These are phyloP conservation scores for Dendropsophus ebraccatus DNA, from an alignment of 2,113 vertebrate species.

Conservation along the genomic window DNA sequence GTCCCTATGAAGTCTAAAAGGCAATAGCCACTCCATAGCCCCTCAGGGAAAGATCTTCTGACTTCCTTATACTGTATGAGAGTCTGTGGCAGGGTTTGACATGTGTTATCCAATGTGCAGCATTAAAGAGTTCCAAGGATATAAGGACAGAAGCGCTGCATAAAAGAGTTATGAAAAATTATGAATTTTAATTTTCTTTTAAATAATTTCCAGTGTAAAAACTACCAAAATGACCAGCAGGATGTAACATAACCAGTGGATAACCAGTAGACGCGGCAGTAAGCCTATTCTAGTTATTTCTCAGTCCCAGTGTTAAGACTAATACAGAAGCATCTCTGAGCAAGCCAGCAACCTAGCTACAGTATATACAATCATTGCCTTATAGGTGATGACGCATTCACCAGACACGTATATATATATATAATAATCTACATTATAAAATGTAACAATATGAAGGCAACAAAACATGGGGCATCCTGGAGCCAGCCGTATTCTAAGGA, in stretches of 20 bases:
- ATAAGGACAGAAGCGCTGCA: too few relatives aligned
- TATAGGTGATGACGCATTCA: neutral
- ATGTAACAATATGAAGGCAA: slow-evolving; percentile 29
- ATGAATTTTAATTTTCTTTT: slow-evolving; percentile 26
- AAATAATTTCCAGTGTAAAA: slow-evolving; percentile 53
- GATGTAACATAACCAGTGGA: slow-evolving; percentile 1
- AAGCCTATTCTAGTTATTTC: neutral
- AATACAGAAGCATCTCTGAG: neutral
- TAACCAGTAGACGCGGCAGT: neutral
- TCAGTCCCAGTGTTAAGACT: neutral
- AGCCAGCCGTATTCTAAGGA: neutral
- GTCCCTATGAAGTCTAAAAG: too few relatives aligned
- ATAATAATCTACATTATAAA: slow-evolving; percentile 32
- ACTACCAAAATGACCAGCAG: slow-evolving; percentile 10
- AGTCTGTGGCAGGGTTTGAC: too few relatives aligned
- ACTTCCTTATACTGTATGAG: too few relatives aligned
- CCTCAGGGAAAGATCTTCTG: too few relatives aligned
- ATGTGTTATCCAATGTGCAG: too few relatives aligned
- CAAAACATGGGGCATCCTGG: neutral
- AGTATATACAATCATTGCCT: neutral
- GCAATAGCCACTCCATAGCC: too few relatives aligned
- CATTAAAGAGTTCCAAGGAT: too few relatives aligned
- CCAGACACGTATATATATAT: neutral
- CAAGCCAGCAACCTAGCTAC: neutral
- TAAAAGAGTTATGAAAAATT: slow-evolving; percentile 20